A percentile compares a stretch with the other conserved stretches of the same genome.
Conservation (phyloP, 2,113 vertebrate species). For the Calyptomena viridis region DNA sequence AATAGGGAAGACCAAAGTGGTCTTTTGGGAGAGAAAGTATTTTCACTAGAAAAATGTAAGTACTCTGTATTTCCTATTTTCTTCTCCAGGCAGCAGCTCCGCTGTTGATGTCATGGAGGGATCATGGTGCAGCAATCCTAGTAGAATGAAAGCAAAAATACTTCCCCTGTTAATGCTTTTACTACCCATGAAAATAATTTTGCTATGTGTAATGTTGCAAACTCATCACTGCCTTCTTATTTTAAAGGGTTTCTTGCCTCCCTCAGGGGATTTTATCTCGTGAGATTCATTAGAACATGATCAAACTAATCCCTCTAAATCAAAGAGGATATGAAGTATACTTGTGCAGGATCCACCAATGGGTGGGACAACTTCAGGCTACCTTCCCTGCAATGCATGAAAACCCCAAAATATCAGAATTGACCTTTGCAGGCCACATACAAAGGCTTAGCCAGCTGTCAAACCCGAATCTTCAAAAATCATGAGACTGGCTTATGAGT, state of each 20-base stretch:
- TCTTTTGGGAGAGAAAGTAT: constrained; percentile 35
- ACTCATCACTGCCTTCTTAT: neutral
- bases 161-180: neutral
- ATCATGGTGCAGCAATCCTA: neutral
- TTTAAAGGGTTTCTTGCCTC: neutral
- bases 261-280: neutral
- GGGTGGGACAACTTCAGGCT: neutral
- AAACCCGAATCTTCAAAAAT: neutral
- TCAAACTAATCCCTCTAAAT: neutral
- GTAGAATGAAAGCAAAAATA: neutral
- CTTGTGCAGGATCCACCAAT: neutral
- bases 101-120: neutral
- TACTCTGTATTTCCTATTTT: constrained; percentile 26
- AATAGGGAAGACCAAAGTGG: constrained; percentile 34
- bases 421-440: neutral
- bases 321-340: neutral
- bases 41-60: constrained; percentile 31
- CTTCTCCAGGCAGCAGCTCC: neutral
- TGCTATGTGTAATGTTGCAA: neutral
- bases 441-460: neutral
- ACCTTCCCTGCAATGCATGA: neutral
- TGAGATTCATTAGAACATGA: neutral
- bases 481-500: neutral
- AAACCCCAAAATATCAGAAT: neutral
- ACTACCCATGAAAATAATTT: neutral